Percentiles rank a stretch among this genome's conserved stretches.
These are phyloP conservation scores for Nasonia vitripennis DNA, from an alignment of 1,140 invertebrate genomes.

Conservation along the genomic window DNA sequence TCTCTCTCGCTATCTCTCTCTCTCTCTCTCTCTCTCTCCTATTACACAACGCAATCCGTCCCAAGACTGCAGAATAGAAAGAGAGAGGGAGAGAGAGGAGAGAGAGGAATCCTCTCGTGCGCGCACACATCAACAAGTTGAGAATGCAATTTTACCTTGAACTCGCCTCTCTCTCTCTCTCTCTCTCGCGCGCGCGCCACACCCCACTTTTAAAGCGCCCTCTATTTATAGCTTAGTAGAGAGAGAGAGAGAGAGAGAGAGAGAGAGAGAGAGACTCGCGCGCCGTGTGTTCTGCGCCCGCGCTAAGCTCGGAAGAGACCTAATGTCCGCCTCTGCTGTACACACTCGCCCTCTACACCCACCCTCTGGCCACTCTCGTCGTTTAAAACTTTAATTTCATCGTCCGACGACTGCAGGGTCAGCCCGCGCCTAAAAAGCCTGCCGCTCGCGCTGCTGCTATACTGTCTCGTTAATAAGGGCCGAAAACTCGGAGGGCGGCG, in stretches of 20 bases:
- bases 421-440: not conserved
- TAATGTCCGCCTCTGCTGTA: not conserved
- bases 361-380: no score
- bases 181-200: constrained; percentile 18
- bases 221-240: constrained; percentile 46
- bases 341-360: not conserved
- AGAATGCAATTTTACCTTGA: constrained; percentile 53
- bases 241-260: not conserved
- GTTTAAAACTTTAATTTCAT: constrained; percentile 16
- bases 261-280: no score
- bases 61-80: no score
- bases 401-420: not conserved
- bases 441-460: no score
- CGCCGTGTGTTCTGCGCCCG: not conserved
- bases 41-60: not conserved
- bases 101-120: not conserved
- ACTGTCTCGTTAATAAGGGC: not conserved
- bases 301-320: not conserved
- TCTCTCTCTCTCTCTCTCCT: not conserved
- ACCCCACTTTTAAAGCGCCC: constrained; percentile 53
- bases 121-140: constrained; percentile 51
- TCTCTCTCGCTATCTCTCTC: not conserved
- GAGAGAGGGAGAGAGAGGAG: not conserved
- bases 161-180: constrained; percentile 27
- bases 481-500: not conserved